phyloP scores from a whole-genome alignment of 2,888 invertebrate genomes.

The Eulithis prunata region DNA sequence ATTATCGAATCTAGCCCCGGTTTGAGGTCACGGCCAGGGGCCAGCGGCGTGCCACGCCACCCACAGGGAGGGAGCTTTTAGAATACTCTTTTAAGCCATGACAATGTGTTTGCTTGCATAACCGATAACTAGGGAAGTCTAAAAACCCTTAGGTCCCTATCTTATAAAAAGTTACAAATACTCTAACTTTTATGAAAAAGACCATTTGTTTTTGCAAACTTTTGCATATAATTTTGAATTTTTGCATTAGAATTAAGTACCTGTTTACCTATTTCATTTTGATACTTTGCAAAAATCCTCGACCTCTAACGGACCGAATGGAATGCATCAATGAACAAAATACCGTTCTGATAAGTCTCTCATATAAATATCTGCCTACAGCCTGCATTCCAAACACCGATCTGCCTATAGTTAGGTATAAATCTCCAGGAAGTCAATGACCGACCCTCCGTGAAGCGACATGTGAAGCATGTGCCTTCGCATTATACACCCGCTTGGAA shows the following conservation, averaged over 20 bases:
- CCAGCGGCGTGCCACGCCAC: conserved; percentile 8
- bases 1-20: conserved; percentile 19
- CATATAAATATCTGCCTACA: no score
- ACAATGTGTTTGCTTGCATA: conserved; percentile 12
- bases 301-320: no score
- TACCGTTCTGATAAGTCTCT: neutral
- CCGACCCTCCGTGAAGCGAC: conserved; percentile 42
- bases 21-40: conserved; percentile 19
- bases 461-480: conserved; percentile 19
- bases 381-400: no score
- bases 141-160: neutral
- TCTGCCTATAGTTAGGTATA: conserved; percentile 40
- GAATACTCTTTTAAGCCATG: conserved; percentile 17
- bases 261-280: no score
- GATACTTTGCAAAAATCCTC: no score
- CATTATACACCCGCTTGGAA: conserved; percentile 47
- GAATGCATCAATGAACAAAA: neutral
- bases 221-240: neutral
- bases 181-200: no score
- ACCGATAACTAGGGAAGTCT: conserved; percentile 2
- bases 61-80: conserved; percentile 10
- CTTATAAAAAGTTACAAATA: no score
- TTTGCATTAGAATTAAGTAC: neutral
- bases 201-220: neutral
- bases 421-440: conserved; percentile 59